Evolutionary conservation across 1,140 invertebrate species (phyloP), one percentile per base, ranked within the genome.

Genomic region (Drosophila littoralis): DNA sequence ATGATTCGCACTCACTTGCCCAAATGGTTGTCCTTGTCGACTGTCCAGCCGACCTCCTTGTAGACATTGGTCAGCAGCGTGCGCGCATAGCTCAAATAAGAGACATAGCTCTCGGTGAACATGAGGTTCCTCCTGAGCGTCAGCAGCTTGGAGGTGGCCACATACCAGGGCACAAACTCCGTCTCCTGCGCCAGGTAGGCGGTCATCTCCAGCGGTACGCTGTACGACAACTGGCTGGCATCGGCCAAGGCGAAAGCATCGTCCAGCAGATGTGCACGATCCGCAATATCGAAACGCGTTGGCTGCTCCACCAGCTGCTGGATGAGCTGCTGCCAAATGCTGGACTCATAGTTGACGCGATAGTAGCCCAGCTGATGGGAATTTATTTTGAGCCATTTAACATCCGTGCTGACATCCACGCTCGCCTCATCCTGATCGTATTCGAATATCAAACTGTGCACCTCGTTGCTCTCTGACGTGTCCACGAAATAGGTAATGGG

Each of bases 221-320:
- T 88, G 79, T 97, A 98, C 10, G 94, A 91, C 0, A 97, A 73
- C 28, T 94, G 89, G 3, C 93, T 93, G 3, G 96, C 95, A 74
- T 95, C 94, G 0, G 97, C 97, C 48, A 99, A 92, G 77, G 96
- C 96, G 81, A 98, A 97, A 2, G 95, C 95, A 92, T 99, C 98
- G 78, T 98, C 96, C 1, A 99, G 81, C 6, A 98, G 93, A 92
- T 97, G 95, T 0, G 96, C 95, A 80, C 97, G 94, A 91, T 98
- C 98, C 0, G 95, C 93, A 36, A 94, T 92, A 17, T 94, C 93
- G 6, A 99, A 94, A 0, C 66, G 52, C 8, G 43, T 28, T 2
- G 70, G 76, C 17, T 69, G 38, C 0, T 13, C 52, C 0, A 38
- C 81, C 7, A 97, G 90, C 58, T 94, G 88, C 0, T 94, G 79